Evolutionary conservation across 2,888 invertebrate species (phyloP), one percentile per base, ranked within the genome.

Genomic region (Chrysodeixis includens): DNA sequence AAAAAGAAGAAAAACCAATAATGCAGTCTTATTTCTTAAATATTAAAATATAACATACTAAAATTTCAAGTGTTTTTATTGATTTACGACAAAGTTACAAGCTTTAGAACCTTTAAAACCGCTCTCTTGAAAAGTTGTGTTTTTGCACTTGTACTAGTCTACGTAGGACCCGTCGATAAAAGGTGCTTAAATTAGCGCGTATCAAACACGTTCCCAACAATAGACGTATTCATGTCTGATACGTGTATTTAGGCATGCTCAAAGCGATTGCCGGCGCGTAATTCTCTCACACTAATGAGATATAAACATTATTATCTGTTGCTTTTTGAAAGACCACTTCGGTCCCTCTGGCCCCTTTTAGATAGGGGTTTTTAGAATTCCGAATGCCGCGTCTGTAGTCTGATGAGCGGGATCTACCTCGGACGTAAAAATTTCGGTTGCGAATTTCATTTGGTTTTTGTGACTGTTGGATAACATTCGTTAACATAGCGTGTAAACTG

Each of bases 361-460:
- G 63, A 71, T 67, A 54, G 52, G 74, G 61, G 69, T 55, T 74
- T 40, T 62, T 69, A 69, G 69, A 67, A 78, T 79, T 71, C 74
- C 62, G 66, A 54, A 60, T 63, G 62, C 58, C 49, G 66, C 55
- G 66, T 62, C 56, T 54, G 67, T 79, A 77, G 74, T 79, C 76
- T 71, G 77, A 74, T 67, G 77, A 79, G 74, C 60, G 67, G 74
- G 74, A 69, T 71, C 61, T 61, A 74, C 67, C 66, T 51, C 49
- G 67, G 56, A 57, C 58, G 69, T 72, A 75, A 72, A 74, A 69
- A 78, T 74, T 79, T 66, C 66, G 54, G 26, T 60, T 56, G 62
- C 56, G 76, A 74, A 74, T 74, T 62, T 72, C 73, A 76, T 74
- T 74, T 74, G 66, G 72, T 76, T 76, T 74, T 74, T 76, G 73